Evolutionary conservation across 2,888 invertebrate genomes (phyloP).

Genomic region (Cerastis rubricosa): DNA sequence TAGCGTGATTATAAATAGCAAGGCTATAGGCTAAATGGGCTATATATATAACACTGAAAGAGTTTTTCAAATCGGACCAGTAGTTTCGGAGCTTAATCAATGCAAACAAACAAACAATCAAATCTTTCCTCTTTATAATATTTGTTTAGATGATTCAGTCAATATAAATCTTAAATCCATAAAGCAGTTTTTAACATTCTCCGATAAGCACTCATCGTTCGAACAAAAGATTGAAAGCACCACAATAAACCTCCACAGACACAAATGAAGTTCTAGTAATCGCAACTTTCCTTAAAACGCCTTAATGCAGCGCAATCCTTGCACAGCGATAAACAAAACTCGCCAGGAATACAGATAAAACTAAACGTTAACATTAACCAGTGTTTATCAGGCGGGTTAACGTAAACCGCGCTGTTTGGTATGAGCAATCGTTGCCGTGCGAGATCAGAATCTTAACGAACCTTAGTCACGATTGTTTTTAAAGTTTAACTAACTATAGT

Average conservation of each 20-base stretch:
- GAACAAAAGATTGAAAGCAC: slow-evolving; percentile 5
- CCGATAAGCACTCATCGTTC: background rate
- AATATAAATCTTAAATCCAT: background rate
- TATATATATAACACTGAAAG: too few relatives aligned
- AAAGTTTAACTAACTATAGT: slow-evolving; percentile 62
- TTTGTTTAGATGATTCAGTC: too few relatives aligned
- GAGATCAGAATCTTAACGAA: slow-evolving; percentile 88
- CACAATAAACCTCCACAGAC: slow-evolving; percentile 25
- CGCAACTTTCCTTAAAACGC: slow-evolving; percentile 58
- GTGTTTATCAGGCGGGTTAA: slow-evolving; percentile 67
- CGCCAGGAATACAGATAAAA: slow-evolving; percentile 69
- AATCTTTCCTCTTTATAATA: too few relatives aligned
- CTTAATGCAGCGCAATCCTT: slow-evolving; percentile 62
- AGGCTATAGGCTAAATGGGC: too few relatives aligned
- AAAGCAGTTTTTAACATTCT: background rate
- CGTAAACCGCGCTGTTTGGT: slow-evolving; percentile 74
- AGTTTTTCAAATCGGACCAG: too few relatives aligned
- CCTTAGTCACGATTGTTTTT: slow-evolving; percentile 83
- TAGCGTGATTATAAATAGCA: too few relatives aligned
- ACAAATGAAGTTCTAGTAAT: slow-evolving; percentile 55
- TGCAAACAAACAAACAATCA: too few relatives aligned
- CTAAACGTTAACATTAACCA: slow-evolving; percentile 70
- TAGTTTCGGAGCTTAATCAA: too few relatives aligned
- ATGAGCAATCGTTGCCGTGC: slow-evolving; percentile 84
- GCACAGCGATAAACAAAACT: slow-evolving; percentile 69